A percentile compares a stretch with the other conserved stretches of the same genome.
Evolutionary conservation across 2,797 vertebrate species (phyloP).

Genomic region (Hephaestus fuliginosus): DNA sequence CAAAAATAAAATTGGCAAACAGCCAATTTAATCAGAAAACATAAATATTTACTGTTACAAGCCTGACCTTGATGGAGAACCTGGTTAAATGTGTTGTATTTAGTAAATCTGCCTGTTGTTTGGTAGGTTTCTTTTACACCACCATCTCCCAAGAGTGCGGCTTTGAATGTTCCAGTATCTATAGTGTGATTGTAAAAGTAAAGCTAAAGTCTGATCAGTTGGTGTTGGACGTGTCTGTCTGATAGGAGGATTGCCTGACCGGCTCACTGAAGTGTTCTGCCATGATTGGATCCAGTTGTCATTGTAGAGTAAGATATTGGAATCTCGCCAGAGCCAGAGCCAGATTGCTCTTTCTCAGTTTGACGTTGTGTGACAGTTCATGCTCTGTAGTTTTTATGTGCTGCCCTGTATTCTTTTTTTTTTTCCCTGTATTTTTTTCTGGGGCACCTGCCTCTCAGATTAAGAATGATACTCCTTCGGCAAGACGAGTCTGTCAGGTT

Average conservation of each 20-base stretch:
- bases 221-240: constrained; percentile 60
- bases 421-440: constrained; percentile 23
- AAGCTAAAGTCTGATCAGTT: constrained; percentile 57
- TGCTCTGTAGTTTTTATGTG: constrained; percentile 65
- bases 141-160: background rate
- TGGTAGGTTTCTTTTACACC: background rate
- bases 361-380: constrained; percentile 76
- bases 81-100: constrained; percentile 12
- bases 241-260: constrained; percentile 69
- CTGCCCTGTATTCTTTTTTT: constrained; percentile 39
- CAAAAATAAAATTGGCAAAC: background rate
- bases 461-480: constrained; percentile 68
- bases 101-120: background rate
- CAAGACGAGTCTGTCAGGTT: constrained; percentile 65
- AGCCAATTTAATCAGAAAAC: background rate
- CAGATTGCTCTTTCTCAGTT: constrained; percentile 76
- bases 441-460: constrained; percentile 56
- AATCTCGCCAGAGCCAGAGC: constrained; percentile 57
- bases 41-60: background rate
- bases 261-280: constrained; percentile 66
- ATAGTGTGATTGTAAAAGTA: constrained; percentile 48
- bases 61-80: background rate
- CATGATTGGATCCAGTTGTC: constrained; percentile 79
- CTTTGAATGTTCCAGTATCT: constrained; percentile 30
- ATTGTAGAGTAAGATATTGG: constrained; percentile 75